Conservation (phyloP, 1,140 invertebrate species). For the Chironomus striatipennis region DNA sequence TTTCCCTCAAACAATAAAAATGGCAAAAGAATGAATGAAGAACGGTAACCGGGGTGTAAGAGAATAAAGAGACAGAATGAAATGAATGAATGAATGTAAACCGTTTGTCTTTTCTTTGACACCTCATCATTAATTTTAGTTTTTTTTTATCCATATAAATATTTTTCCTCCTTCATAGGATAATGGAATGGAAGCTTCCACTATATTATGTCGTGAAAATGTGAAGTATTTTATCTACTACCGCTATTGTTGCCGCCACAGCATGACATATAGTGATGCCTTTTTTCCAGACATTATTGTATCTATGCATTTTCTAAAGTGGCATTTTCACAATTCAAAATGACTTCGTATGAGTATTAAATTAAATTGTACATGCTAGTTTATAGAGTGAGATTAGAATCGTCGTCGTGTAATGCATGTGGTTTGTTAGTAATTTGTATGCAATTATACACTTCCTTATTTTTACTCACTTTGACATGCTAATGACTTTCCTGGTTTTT, state of each 20-base stretch:
- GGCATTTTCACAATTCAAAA: conserved; percentile 1
- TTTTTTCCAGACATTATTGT: not conserved
- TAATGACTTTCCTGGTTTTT: too few relatives aligned
- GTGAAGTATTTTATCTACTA: conserved; percentile 5
- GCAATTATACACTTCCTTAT: too few relatives aligned
- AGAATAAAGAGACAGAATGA: not conserved
- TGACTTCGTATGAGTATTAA: not conserved
- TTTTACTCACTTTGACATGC: too few relatives aligned
- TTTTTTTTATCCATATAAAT: not conserved
- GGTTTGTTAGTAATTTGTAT: too few relatives aligned
- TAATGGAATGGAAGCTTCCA: not conserved
- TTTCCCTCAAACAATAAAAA: too few relatives aligned
- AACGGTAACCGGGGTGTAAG: not conserved
- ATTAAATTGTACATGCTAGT: too few relatives aligned
- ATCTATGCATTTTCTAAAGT: not conserved
- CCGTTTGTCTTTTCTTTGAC: not conserved
- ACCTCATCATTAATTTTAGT: conserved; percentile 9
- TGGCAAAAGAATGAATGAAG: too few relatives aligned
- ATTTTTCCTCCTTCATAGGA: not conserved
- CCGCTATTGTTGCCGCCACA: not conserved
- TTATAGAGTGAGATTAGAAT: too few relatives aligned
- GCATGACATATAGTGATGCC: not conserved
- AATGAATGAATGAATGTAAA: conserved; percentile 14
- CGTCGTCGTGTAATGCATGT: too few relatives aligned
- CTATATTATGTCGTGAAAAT: conserved; percentile 9